These are phyloP conservation scores for Pardalotus punctatus DNA, from an alignment of 2,113 vertebrate species.

Conservation along the genomic window DNA sequence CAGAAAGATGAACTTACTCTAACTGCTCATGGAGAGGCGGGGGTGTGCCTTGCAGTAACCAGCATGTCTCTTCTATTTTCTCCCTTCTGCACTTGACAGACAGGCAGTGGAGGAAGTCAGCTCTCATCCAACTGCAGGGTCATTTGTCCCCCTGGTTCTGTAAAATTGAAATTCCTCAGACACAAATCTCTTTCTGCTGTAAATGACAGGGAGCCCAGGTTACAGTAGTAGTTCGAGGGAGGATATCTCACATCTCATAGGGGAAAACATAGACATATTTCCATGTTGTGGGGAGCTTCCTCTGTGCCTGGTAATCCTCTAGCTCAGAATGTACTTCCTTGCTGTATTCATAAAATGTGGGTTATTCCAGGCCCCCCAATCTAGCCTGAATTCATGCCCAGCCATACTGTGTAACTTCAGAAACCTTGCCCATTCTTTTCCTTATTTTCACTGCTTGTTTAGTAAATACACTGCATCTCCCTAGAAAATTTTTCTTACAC, in stretches of 20 bases:
- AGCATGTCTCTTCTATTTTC: not conserved
- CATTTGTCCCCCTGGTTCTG: not conserved
- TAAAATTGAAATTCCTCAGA: not conserved
- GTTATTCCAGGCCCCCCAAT: not conserved
- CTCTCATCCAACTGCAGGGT: not conserved
- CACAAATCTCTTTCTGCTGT: not conserved
- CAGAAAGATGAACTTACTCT: not conserved
- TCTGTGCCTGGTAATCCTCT: not conserved
- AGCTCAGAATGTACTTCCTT: not conserved
- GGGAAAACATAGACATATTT: not conserved
- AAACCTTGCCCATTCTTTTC: not conserved
- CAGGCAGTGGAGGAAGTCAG: not conserved
- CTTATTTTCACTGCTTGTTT: not conserved
- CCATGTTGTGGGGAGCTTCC: not conserved
- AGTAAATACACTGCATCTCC: not conserved
- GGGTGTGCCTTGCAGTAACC: not conserved
- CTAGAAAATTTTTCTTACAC: not conserved
- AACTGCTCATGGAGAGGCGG: accelerated
- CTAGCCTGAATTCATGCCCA: not conserved
- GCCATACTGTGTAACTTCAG: not conserved
- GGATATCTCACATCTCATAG: not conserved
- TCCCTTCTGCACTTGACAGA: not conserved
- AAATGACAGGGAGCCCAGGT: not conserved
- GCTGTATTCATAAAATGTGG: not conserved
- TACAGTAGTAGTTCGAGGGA: not conserved